A percentile compares a stretch with the other conserved stretches of the same genome.
Evolutionary conservation across 2,797 vertebrate species (phyloP).

Genomic region (Salarias fasciatus): DNA sequence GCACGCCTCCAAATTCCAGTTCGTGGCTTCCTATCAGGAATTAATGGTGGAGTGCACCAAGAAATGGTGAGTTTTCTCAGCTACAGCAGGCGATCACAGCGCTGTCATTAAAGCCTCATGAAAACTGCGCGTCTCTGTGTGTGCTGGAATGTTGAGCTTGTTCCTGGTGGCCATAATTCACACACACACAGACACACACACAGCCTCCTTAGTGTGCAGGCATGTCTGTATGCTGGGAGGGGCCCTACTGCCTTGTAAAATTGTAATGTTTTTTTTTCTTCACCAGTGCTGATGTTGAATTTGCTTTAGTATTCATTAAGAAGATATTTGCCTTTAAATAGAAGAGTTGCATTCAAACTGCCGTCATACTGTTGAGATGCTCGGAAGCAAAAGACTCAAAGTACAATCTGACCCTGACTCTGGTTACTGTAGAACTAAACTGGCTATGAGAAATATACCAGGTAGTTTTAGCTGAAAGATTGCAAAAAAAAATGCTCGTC

Average conservation of each 20-base stretch:
- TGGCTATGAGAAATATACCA: too few species aligned
- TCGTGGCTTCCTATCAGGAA: slow-evolving; percentile 92
- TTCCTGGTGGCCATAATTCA: slow-evolving; percentile 56
- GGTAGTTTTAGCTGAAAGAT: too few species aligned
- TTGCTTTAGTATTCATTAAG: slow-evolving; percentile 37
- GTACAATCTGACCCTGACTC: too few species aligned
- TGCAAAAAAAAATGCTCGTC: too few species aligned
- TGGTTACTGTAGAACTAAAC: too few species aligned
- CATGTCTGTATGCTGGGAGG: slow-evolving; percentile 69
- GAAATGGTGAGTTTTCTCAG: slow-evolving; percentile 91
- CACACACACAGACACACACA: slow-evolving; percentile 42
- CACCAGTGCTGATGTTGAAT: slow-evolving; percentile 29
- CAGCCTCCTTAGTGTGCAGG: slow-evolving; percentile 61
- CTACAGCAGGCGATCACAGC: background rate
- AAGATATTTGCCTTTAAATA: slow-evolving; percentile 28
- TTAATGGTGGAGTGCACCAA: slow-evolving; percentile 89
- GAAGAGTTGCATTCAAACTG: slow-evolving; percentile 10
- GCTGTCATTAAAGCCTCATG: too few species aligned
- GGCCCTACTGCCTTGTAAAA: slow-evolving; percentile 62
- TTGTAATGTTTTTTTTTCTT: slow-evolving; percentile 36
- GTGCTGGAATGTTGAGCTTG: slow-evolving; percentile 92
- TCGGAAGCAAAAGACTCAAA: too few species aligned
- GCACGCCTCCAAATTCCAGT: slow-evolving; percentile 92
- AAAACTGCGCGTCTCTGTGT: too few species aligned
- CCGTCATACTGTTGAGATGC: background rate